Percentiles rank a stretch among this genome's conserved stretches.
phyloP scores from a whole-genome alignment of 2,888 invertebrate genomes.

The Micropterix aruncella region DNA sequence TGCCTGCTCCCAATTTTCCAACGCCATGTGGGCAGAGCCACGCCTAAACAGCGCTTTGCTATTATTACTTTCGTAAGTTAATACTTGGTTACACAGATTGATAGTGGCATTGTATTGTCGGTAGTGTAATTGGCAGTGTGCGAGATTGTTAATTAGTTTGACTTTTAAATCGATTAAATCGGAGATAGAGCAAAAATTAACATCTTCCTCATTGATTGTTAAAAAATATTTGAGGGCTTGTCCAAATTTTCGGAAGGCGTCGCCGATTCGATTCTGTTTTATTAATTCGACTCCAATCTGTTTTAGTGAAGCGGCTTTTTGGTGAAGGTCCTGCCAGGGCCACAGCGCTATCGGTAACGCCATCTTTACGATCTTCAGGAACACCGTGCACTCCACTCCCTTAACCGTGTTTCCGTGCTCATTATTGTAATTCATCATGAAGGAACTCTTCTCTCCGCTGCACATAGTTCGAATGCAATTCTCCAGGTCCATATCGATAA shows the following conservation, averaged over 20 bases:
- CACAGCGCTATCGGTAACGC: slow-evolving; percentile 37
- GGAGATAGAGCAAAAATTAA: slow-evolving; percentile 31
- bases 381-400: slow-evolving; percentile 27
- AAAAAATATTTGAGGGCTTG: slow-evolving; percentile 60
- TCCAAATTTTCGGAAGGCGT: slow-evolving; percentile 61
- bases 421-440: slow-evolving; percentile 25
- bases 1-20: slow-evolving; percentile 53
- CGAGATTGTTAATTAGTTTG: slow-evolving; percentile 67
- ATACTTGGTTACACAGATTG: slow-evolving; percentile 57
- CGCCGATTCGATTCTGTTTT: slow-evolving; percentile 40
- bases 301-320: slow-evolving; percentile 36
- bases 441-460: slow-evolving; percentile 27
- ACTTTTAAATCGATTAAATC: slow-evolving; percentile 45
- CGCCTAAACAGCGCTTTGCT: slow-evolving; percentile 81
- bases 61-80: slow-evolving; percentile 62
- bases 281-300: slow-evolving; percentile 49
- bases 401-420: slow-evolving; percentile 18
- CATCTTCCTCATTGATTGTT: slow-evolving; percentile 33
- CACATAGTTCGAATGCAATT: slow-evolving; percentile 39
- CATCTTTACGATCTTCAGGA: slow-evolving; percentile 25
- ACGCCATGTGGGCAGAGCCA: slow-evolving; percentile 54
- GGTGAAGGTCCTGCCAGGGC: slow-evolving; percentile 38
- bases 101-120: slow-evolving; percentile 52
- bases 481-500: slow-evolving; percentile 38
- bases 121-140: slow-evolving; percentile 62